Conservation (phyloP, 2,113 vertebrate species). For the Protobothrops flavoviridis region DNA sequence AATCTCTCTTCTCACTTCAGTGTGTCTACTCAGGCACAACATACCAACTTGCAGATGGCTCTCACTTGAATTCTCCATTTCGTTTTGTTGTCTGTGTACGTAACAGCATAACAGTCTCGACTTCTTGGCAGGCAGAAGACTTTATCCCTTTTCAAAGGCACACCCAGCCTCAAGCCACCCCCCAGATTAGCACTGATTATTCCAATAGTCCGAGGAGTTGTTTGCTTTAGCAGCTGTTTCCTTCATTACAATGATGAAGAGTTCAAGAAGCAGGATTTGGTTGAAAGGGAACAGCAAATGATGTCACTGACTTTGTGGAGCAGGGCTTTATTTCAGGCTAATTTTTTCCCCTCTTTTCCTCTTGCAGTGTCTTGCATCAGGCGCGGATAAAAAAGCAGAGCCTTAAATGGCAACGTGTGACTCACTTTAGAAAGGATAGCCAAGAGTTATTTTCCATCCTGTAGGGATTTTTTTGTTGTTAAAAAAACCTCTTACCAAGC, state of each 20-base stretch:
- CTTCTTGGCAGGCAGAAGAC: accelerated
- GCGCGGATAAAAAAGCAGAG: conserved; percentile 61
- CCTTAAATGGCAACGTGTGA: conserved; percentile 68
- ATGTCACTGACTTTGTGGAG: conserved; percentile 29
- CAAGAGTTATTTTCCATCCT: conserved; percentile 32
- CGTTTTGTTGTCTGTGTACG: not conserved
- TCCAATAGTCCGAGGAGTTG: not conserved
- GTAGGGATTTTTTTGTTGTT: not conserved
- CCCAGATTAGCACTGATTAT: not conserved
- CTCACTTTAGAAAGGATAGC: not conserved
- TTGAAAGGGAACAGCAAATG: conserved; percentile 5
- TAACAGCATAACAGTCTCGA: too few relatives aligned
- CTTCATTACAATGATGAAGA: not conserved
- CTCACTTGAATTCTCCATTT: not conserved
- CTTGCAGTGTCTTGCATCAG: conserved; percentile 69
- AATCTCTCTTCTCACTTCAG: not conserved
- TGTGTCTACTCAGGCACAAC: not conserved
- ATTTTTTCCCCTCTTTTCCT: conserved; percentile 35
- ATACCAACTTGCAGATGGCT: not conserved
- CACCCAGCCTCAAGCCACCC: not conserved
- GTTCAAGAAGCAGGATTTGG: not conserved
- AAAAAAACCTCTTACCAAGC: not conserved
- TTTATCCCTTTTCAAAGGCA: not conserved
- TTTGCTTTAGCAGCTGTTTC: not conserved
- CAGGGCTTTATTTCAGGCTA: conserved; percentile 36